These are phyloP conservation scores for Chrosomus eos DNA, from an alignment of 2,797 vertebrate genomes.

Conservation along the genomic window DNA sequence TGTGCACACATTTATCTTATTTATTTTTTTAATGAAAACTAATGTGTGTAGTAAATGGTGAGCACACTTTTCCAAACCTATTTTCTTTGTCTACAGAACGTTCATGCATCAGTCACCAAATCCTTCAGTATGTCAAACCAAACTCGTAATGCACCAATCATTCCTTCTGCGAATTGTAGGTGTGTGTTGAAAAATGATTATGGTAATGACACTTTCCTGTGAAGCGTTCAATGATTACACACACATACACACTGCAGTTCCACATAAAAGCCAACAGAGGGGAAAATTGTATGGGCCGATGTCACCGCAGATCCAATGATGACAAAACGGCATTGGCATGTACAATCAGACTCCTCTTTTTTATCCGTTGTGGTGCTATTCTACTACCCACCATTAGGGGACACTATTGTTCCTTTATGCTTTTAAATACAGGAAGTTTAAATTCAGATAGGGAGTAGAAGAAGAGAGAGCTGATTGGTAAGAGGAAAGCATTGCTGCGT, in stretches of 20 bases:
- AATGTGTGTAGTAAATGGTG: neutral
- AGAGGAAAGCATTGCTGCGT: too few species aligned
- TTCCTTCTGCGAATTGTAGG: constrained; percentile 8
- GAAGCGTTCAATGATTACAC: constrained; percentile 2
- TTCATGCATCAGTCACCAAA: constrained; percentile 5
- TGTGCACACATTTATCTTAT: neutral
- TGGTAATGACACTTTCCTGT: constrained; percentile 32
- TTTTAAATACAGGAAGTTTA: too few species aligned
- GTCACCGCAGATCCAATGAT: neutral
- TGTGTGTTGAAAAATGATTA: constrained; percentile 39
- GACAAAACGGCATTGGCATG: constrained; percentile 8
- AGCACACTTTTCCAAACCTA: neutral
- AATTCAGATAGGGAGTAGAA: too few species aligned
- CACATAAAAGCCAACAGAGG: constrained; percentile 45
- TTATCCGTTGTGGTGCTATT: neutral
- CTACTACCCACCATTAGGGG: too few species aligned
- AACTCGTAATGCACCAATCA: constrained; percentile 30
- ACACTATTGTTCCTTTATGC: too few species aligned
- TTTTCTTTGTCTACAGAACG: constrained; percentile 26
- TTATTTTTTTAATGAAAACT: neutral
- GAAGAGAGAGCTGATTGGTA: too few species aligned
- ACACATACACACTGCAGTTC: constrained; percentile 22
- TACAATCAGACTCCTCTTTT: constrained; percentile 31
- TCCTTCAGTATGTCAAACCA: constrained; percentile 36
- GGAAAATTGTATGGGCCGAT: constrained; percentile 48